Evolutionary conservation across 2,888 invertebrate species (phyloP), one percentile per base, ranked within the genome.

Genomic region (Craniophora ligustri): DNA sequence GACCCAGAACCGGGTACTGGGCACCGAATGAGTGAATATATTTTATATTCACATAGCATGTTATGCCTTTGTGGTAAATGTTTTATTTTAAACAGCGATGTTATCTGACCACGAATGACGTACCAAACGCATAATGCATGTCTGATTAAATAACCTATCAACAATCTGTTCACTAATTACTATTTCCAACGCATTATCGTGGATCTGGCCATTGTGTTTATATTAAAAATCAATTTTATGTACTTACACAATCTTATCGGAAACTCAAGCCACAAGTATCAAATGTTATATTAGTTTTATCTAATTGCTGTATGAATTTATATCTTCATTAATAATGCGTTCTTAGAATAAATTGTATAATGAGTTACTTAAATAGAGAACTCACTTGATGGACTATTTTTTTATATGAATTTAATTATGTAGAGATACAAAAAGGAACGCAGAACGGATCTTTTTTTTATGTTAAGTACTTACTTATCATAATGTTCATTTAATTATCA

Each of bases 141-240:
- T 49, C 14, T 4, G 35, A 46, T 40, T 42, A 58, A 42, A 57
- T 10, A 51, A 31, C 8, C 5, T 6, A 40, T 35, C 23, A 47
- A 30, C 6, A 40, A 59, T 59, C 53, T 35, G n/a, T 6, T 21
- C 3, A 26, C 14, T 30, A 34, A 31, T 34, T 7, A 46, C 32
- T 36, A 15, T 53, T 14, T 8, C 31, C 13, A 47, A 36, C 11
- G 39, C 15, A 31, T 42, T 23, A n/a, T 45, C 19, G 49, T 44
- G 34, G 15, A 32, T 35, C 7, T 26, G 14, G 1, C 23, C 7
- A 48, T 63, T 64, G 10, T 11, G 32, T 47, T 51, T 45, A 45
- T 18, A 64, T 28, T 60, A 49, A 55, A 49, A 50, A 39, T 31
- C 38, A 44, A 21, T 44, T 44, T 19, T n/a, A n/a, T n/a, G n/a